These are phyloP conservation scores for Meiosimyza platycephala DNA, from an alignment of 2,888 invertebrate genomes.

Conservation along the genomic window DNA sequence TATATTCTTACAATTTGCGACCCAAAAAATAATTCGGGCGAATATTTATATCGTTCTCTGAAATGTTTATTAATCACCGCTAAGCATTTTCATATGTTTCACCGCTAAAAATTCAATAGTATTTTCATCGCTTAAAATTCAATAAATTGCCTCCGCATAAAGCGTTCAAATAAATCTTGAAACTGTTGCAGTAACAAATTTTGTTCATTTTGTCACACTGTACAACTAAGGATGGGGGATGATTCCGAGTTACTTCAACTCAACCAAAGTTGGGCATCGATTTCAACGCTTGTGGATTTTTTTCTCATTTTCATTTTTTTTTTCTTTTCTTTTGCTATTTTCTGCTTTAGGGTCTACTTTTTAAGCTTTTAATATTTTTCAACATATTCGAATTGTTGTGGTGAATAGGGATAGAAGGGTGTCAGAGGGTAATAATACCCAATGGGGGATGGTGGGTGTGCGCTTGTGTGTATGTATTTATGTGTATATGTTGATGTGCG, in stretches of 20 bases:
- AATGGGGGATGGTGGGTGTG: background rate
- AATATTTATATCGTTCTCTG: too few species aligned
- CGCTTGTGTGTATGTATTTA: background rate
- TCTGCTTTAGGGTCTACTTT: slow-evolving; percentile 6
- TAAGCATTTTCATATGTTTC: too few species aligned
- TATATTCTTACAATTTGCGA: too few species aligned
- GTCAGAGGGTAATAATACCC: too few species aligned
- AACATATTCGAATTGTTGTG: slow-evolving; percentile 23
- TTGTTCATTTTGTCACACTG: too few species aligned
- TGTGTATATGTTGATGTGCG: background rate
- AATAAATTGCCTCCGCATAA: too few species aligned
- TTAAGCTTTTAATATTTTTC: slow-evolving; percentile 31
- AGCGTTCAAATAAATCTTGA: too few species aligned
- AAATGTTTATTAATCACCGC: too few species aligned
- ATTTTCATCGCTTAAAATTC: too few species aligned
- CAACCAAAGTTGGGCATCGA: slow-evolving; percentile 37
- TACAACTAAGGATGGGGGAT: background rate
- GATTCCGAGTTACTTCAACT: slow-evolving; percentile 23
- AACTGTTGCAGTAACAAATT: too few species aligned
- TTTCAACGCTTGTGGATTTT: slow-evolving; percentile 25
- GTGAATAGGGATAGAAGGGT: slow-evolving; percentile 1
- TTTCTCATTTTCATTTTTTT: slow-evolving; percentile 12
- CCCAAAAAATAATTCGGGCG: too few species aligned
- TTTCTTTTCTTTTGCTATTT: background rate
- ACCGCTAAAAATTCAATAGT: too few species aligned